Evolutionary conservation across 2,797 vertebrate genomes (phyloP), one percentile per base, ranked within the genome.

Genomic region (Heterohyrax brucei): DNA sequence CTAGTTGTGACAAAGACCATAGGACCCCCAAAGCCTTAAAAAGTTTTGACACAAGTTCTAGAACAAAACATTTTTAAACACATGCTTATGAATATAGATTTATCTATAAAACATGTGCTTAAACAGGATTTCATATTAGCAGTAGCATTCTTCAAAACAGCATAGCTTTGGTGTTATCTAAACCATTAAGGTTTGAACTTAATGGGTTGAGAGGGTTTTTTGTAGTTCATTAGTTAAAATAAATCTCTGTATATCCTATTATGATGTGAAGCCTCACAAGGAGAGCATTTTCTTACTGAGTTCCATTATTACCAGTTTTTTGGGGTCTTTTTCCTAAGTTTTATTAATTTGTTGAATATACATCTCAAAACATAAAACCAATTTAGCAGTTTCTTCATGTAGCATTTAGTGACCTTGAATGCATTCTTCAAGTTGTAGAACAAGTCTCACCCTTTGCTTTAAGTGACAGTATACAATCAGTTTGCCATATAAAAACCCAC

Each of bases 11-110:
- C 50, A 96, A 44, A 95, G 87, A 68, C 28, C n/a, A 39, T 56
- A 18, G 46, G 39, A 72, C 24, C n/a, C 78, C 91, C n/a, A 93
- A 85, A 93, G 30, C 46, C 44, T 80, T 84, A 85, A 39, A 82
- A 95, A 70, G 9, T 33, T 94, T 92, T 87, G 75, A 72, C 24
- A 46, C 22, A 72, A 33, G 48, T 73, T 88, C 16, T 88, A 78
- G 68, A 92, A 80, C 39, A 89, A 73, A 96, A 70, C 18, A n/a
- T 89, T 94, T 95, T 95, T 12, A 59, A 83, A 77, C 22, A 66
- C 22, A 48, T 78, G n/a, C 85, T 96, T 87, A 62, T 87, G 66
- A 86, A 77, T 62, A 92, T 7, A 87, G 75, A 64, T 78, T 84
- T 95, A 73, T 64, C 24, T 46, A 4, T 72, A 86, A 82, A 53